Conservation (phyloP, 2,888 invertebrate genomes). For the Scelioninae gen. 2 region DNA sequence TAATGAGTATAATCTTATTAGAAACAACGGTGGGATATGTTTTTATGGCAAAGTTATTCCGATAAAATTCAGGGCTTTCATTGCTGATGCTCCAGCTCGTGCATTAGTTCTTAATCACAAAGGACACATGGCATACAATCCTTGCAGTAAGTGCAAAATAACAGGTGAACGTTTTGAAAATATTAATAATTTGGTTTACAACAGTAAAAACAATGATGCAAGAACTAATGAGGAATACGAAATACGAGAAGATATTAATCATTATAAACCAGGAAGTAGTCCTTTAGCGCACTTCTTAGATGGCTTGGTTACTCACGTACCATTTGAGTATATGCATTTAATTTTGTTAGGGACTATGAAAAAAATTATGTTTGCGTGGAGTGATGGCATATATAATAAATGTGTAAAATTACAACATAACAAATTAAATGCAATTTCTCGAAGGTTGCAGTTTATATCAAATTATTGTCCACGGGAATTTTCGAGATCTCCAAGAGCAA, state of each 20-base stretch:
- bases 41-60: conserved; percentile 29
- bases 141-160: not conserved
- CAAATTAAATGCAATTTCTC: conserved; percentile 33
- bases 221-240: conserved; percentile 7
- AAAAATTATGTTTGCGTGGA: conserved; percentile 28
- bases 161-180: conserved; percentile 33
- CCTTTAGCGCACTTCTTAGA: conserved; percentile 6
- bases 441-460: conserved; percentile 17
- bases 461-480: conserved; percentile 37
- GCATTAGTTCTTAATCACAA: conserved; percentile 55
- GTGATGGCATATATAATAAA: conserved; percentile 38
- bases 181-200: not conserved
- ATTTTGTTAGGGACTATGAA: conserved; percentile 33
- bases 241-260: not conserved
- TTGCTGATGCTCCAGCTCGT: conserved; percentile 63
- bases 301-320: conserved; percentile 21
- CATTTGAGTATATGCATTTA: conserved; percentile 50
- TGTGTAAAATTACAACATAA: conserved; percentile 17
- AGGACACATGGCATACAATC: conserved; percentile 45
- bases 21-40: conserved; percentile 55
- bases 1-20: conserved; percentile 20
- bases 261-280: conserved; percentile 28
- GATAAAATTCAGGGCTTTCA: conserved; percentile 46
- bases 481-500: conserved; percentile 29
- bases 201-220: too few species aligned